Percentiles rank a stretch among this genome's conserved stretches.
Conservation (phyloP, 2,888 invertebrate species). For the Pelosia muscerda region DNA sequence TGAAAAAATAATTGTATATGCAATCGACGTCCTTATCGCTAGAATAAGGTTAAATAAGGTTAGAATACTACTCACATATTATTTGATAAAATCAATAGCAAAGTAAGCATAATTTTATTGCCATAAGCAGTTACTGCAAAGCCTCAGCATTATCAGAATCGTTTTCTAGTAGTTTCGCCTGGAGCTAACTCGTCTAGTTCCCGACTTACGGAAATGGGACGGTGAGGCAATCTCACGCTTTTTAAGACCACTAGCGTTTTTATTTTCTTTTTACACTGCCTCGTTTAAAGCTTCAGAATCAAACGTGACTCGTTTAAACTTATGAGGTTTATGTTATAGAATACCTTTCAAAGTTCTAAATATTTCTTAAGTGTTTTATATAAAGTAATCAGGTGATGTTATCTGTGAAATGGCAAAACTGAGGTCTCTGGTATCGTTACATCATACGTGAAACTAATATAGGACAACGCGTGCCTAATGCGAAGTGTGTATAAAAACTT, state of each 20-base stretch:
- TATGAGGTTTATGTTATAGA: not conserved
- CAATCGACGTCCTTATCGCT: too few relatives aligned
- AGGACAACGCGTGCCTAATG: not conserved
- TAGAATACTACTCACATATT: not conserved
- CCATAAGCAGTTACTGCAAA: conserved; percentile 25
- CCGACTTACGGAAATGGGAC: conserved; percentile 54
- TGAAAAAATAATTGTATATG: too few relatives aligned
- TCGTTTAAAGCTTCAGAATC: not conserved
- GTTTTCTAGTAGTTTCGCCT: conserved; percentile 50
- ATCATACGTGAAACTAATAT: not conserved
- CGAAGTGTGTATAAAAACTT: not conserved
- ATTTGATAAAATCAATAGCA: conserved; percentile 10
- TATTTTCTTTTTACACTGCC: conserved; percentile 51
- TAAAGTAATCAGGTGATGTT: too few relatives aligned
- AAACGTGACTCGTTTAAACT: not conserved
- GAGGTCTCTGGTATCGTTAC: not conserved
- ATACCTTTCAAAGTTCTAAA: too few relatives aligned
- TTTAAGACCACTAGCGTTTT: conserved; percentile 50
- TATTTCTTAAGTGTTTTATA: too few relatives aligned
- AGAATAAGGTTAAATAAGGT: too few relatives aligned
- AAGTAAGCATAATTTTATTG: conserved; percentile 26
- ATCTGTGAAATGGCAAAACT: too few relatives aligned
- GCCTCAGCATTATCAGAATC: conserved; percentile 13
- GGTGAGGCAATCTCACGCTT: conserved; percentile 57
- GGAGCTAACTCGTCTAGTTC: conserved; percentile 48